Evolutionary conservation across 2,888 invertebrate species (phyloP), one percentile per base, ranked within the genome.

Genomic region (Philonicus albiceps): DNA sequence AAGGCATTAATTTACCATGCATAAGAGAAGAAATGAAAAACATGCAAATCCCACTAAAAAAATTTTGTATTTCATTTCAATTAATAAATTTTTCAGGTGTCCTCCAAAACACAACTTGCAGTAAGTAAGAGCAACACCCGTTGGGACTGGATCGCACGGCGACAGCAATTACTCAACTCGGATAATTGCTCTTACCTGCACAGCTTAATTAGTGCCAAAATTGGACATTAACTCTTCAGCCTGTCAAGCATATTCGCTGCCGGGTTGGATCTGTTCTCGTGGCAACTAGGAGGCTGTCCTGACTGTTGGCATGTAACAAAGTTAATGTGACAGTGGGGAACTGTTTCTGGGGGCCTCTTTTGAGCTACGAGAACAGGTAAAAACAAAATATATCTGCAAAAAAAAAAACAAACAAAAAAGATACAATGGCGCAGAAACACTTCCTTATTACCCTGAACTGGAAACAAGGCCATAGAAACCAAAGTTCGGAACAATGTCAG

Each of bases 361-460:
- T 73, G 73, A 73, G 43, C 8, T 11, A 73, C 73, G 73, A 84
- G 73, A 27, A 43, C 40, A 34, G 34, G 34, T 0, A 76, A 40
- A 49, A 19, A 43, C 11, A 16, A n/a, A n/a, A n/a, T n/a, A n/a
- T n/a, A n/a, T n/a, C n/a, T n/a, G n/a, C n/a, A n/a, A 16, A 40
- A 40, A 40, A 40, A 13, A 40, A 40, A 16, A 16, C 16, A 40
- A 40, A 11, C 7, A 64, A 83, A 64, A 64, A 64, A 80, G 30
- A 30, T 34, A 49, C 37, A 83, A 78, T 78, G 30, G 43, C 16
- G 64, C 40, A 37, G 49, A 31, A 37, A 49, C 64, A 83, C 84
- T 84, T 84, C 84, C 84, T 84, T 84, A 84, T 84, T 84, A 73
- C 84, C 73, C 84, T 73, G 84, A 73, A 84, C 72, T 84, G 73